These are phyloP conservation scores for Brachylomia viminalis DNA, from an alignment of 2,888 invertebrate species.

Conservation along the genomic window DNA sequence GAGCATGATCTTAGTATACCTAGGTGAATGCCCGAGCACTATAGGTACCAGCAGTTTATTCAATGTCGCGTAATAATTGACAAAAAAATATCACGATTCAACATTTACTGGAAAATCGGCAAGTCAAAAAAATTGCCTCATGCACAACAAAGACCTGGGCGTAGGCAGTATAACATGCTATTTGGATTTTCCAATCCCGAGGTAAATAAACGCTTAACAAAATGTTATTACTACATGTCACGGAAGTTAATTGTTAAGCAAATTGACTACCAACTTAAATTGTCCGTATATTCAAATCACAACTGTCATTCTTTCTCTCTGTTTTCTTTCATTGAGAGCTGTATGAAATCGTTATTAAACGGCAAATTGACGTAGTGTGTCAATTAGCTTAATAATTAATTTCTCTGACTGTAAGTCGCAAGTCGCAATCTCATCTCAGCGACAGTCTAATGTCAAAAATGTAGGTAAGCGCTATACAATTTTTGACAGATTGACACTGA, in stretches of 20 bases:
- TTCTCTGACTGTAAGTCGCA: slow-evolving; percentile 5
- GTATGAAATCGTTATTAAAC: not conserved
- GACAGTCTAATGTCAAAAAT: no score
- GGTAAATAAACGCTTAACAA: slow-evolving; percentile 19
- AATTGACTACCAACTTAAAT: not conserved
- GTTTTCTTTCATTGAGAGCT: no score
- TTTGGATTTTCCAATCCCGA: not conserved
- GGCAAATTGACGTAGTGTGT: not conserved
- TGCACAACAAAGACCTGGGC: slow-evolving; percentile 8
- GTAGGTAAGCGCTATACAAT: no score
- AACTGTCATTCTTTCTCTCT: not conserved
- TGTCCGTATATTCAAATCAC: not conserved
- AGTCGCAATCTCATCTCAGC: no score
- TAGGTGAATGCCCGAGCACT: slow-evolving; percentile 25
- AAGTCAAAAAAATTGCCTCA: not conserved
- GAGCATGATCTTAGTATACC: not conserved
- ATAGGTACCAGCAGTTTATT: not conserved
- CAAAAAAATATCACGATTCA: not conserved
- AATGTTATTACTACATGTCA: slow-evolving; percentile 9
- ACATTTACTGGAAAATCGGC: not conserved
- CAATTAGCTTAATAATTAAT: not conserved
- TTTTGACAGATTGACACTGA: no score
- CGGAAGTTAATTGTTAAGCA: not conserved
- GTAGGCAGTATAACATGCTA: slow-evolving; percentile 14
- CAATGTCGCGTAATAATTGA: not conserved